These are phyloP conservation scores for Linepithema humile DNA, from an alignment of 1,140 invertebrate species.

Conservation along the genomic window DNA sequence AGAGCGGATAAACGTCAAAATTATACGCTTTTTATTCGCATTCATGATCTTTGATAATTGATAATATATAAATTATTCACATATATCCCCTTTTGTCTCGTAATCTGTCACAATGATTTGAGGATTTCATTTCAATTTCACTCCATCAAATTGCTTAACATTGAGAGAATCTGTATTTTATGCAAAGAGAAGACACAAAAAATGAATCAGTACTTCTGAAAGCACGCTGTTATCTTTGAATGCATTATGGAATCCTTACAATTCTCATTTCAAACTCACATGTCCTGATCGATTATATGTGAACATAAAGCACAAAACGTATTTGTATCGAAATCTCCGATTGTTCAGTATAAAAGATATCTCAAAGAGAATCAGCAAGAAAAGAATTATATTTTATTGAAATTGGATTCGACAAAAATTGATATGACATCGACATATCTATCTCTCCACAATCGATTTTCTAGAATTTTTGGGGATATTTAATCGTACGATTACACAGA, in stretches of 20 bases:
- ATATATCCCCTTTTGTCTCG: not conserved
- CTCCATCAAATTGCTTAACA: not conserved
- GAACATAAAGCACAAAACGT: slow-evolving; percentile 15
- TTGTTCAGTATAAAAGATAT: slow-evolving; percentile 3
- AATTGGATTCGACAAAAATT: not conserved
- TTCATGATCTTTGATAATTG: not conserved
- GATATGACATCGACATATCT: not conserved
- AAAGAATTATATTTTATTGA: not conserved
- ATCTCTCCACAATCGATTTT: slow-evolving; percentile 13
- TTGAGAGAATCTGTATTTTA: not conserved
- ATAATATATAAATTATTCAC: not conserved
- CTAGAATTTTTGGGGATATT: not conserved
- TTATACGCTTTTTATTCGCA: slow-evolving; percentile 22
- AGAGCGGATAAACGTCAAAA: not conserved
- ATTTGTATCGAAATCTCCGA: not conserved
- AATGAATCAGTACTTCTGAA: slow-evolving; percentile 9
- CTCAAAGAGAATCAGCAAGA: not conserved
- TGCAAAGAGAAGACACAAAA: slow-evolving; percentile 35
- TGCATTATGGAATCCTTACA: slow-evolving; percentile 47
- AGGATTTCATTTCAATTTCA: slow-evolving; percentile 14
- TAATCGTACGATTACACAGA: not conserved
- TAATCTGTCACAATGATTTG: not conserved
- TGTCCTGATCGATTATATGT: slow-evolving; percentile 30
- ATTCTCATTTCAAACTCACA: slow-evolving; percentile 35
- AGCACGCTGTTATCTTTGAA: not conserved